phyloP scores from a whole-genome alignment of 2,797 vertebrate species.

The Squalus acanthias region DNA sequence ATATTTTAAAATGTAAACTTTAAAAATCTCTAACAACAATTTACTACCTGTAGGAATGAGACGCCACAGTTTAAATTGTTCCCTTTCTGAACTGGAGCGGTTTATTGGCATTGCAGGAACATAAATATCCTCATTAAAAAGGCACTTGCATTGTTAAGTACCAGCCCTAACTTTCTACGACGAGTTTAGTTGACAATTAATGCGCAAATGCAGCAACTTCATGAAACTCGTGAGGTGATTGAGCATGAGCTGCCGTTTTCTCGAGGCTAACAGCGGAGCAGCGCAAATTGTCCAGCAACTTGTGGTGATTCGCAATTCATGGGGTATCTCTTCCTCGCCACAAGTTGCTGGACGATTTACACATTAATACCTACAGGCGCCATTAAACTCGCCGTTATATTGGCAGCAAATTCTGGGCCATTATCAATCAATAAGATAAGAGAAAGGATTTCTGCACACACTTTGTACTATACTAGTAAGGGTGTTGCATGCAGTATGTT shows the following conservation, averaged over 20 bases:
- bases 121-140: background rate
- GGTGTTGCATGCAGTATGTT: background rate
- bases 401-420: background rate
- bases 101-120: background rate
- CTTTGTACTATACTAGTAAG: background rate
- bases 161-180: background rate
- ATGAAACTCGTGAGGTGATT: background rate
- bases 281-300: background rate
- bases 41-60: background rate
- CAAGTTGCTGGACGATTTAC: background rate
- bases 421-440: background rate
- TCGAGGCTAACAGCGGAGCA: background rate
- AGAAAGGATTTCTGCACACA: background rate
- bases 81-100: background rate
- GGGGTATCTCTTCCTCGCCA: background rate
- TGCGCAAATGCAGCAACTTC: background rate
- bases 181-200: background rate
- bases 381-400: background rate
- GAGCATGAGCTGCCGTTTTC: background rate
- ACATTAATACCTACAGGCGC: background rate
- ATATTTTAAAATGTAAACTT: background rate
- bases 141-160: background rate
- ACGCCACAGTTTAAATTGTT: background rate
- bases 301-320: background rate
- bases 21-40: background rate